A percentile compares a stretch with the other conserved stretches of the same genome.
Conservation (phyloP, 2,113 vertebrate genomes). For the Phyllostomus discolor region DNA sequence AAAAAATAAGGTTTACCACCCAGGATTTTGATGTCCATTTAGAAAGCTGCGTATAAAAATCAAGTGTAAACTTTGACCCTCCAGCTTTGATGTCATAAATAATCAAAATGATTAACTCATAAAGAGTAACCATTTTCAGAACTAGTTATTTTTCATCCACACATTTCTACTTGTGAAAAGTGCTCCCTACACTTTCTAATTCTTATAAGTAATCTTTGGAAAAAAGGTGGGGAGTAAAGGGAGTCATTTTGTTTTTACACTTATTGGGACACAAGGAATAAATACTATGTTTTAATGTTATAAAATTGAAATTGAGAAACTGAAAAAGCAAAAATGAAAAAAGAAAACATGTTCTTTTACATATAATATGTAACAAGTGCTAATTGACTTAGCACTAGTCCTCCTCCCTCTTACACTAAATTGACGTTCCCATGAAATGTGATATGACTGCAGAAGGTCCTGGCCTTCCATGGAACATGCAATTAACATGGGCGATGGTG, state of each 20-base stretch:
- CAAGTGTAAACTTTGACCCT: neutral
- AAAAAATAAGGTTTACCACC: neutral
- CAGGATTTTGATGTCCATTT: neutral
- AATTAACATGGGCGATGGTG: neutral
- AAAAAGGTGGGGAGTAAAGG: fast-evolving
- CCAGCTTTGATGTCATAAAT: neutral
- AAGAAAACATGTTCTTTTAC: neutral
- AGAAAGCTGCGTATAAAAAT: slow-evolving; percentile 16
- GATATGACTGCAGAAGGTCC: neutral
- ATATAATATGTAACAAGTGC: neutral
- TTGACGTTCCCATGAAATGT: neutral
- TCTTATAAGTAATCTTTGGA: neutral
- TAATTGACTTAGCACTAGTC: neutral
- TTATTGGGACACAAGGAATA: neutral
- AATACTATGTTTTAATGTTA: neutral
- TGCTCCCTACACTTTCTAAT: neutral
- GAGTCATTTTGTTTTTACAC: neutral
- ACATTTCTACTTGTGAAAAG: slow-evolving; percentile 24
- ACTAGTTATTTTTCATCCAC: neutral
- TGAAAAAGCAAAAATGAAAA: neutral
- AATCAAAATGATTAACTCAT: slow-evolving; percentile 40
- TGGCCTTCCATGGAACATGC: neutral
- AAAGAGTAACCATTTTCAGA: neutral
- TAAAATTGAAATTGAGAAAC: neutral
- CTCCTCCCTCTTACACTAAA: neutral